Evolutionary conservation across 2,888 invertebrate genomes (phyloP).

Genomic region (Steromphala cineraria): DNA sequence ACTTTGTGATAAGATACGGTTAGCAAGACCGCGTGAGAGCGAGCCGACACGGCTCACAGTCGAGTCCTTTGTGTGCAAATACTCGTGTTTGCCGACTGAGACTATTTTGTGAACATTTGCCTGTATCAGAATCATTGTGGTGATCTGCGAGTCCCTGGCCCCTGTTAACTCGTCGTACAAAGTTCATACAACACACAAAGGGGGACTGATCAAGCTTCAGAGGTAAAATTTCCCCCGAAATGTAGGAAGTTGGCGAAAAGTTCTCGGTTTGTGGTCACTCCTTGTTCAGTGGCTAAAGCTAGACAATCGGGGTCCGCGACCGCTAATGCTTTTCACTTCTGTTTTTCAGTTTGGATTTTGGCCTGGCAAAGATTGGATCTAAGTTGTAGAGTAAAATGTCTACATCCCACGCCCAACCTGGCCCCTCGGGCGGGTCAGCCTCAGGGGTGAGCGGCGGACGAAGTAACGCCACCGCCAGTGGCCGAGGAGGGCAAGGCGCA

Average conservation of each 20-base stretch:
- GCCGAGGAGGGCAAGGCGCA: conserved; percentile 1
- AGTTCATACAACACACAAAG: neutral
- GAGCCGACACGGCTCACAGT: neutral
- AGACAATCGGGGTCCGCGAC: too few relatives aligned
- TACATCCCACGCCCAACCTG: conserved; percentile 19
- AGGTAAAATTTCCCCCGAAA: conserved; percentile 5
- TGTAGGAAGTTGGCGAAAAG: neutral
- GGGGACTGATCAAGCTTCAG: neutral
- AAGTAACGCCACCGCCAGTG: neutral
- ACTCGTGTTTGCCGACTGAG: conserved; percentile 19
- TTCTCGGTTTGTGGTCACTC: conserved; percentile 13
- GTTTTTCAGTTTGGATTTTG: neutral
- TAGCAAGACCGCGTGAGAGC: conserved; percentile 12
- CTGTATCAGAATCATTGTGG: neutral
- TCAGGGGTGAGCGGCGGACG: conserved; percentile 8
- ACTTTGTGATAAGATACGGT: conserved; percentile 10
- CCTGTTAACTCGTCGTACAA: neutral
- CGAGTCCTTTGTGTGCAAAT: conserved; percentile 19
- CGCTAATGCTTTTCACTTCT: neutral
- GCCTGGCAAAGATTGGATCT: neutral
- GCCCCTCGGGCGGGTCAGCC: conserved; percentile 15
- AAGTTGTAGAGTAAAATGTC: conserved; percentile 8
- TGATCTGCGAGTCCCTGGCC: neutral
- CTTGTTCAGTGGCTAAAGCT: neutral
- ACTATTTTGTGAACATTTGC: conserved; percentile 9